Evolutionary conservation across 2,888 invertebrate species (phyloP), one percentile per base, ranked within the genome.

Genomic region (Xanthorhoe designata): DNA sequence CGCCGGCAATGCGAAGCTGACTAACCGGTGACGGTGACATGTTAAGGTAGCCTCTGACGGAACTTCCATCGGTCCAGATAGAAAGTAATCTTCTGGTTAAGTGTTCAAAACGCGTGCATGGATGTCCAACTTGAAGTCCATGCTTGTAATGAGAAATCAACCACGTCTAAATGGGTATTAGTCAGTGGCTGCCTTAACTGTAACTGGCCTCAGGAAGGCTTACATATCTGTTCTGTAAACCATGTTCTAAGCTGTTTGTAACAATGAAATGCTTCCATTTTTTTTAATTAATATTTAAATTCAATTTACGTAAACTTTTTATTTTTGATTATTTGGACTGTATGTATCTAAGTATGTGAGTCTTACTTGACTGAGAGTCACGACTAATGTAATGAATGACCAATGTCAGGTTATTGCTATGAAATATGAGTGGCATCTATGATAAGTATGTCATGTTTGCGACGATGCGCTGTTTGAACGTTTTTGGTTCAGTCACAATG

Each of bases 1-100:
- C 73, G 49, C 24, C 24, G 32, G 32, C 32, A 32, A 32, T 32
- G 32, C 24, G 76, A 74, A 72, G 71, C 75, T 65, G 71, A 75
- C 68, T 61, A 53, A 68, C 61, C 58, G 24, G 51, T 60, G 47
- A 59, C 58, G 24, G 51, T 60, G 47, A 59, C 60, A 58, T 47
- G 49, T 60, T 55, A 60, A 42, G 38, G 13, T 42, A 42, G 38
- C 38, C 38, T 13, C 38, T 42, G 38, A 42, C 38, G 13, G 38
- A 13, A 13, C 38, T 13, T 42, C 38, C 38, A 42, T 42, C 38
- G 3, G 13, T 13, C 38, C 13, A 42, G 10, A 13, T 38, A 13
- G 13, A 42, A 13, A 13, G 13, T 42, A 13, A 32, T 32, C 7
- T 32, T 32, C 32, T 32, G 6, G 32, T 32, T 7, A 32, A 7